Evolutionary conservation across 2,113 vertebrate genomes (phyloP), one percentile per base, ranked within the genome.

Genomic region (Tretioscincus oriximinensis): DNA sequence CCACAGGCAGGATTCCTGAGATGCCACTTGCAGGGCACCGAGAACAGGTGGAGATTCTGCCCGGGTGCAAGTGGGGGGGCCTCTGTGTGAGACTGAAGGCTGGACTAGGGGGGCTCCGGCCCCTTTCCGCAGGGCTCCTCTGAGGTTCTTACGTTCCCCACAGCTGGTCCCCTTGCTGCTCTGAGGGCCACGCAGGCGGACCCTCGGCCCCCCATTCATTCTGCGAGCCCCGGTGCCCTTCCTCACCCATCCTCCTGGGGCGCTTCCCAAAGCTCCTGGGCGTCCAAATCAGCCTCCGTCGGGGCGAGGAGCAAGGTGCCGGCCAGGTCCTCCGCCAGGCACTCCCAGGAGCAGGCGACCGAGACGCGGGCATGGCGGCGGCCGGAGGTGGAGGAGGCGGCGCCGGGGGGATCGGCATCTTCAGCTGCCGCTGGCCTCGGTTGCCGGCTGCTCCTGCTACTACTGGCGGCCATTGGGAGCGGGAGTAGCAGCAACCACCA

Each of bases 321-420:
- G 60, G 84, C n/a, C 80, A 88, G 78, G 21, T 78, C 35, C 3
- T 5, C 87, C 45, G 20, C 28, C 20, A 1, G 58, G 65, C 81
- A 87, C 7, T 22, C 8, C 88, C 87, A 91, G 24, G 88, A 89
- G 73, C 81, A 87, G 20, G 9, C 26, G 60, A 5, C 85, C 1
- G 35, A 9, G 26, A 88, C 20, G 0, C 29, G 41, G 28, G 63
- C 16, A n/a, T 20, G 45, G 47, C 73, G 8, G 26, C 20, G 22
- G 65, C 65, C 2, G 2, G 3, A 11, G 28, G 9, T 5, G 24
- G 29, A 6, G 7, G 45, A 29, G 45, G 14, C 14, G 14, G 4
- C 11, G 11, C 2, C 9, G 28, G 61, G 6, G 10, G 0, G 3
- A 5, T 31, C 28, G 9, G n/a, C 22, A 2, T 31, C 28, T 5